phyloP scores from a whole-genome alignment of 2,797 vertebrate genomes.

The Syngnathus rostellatus region DNA sequence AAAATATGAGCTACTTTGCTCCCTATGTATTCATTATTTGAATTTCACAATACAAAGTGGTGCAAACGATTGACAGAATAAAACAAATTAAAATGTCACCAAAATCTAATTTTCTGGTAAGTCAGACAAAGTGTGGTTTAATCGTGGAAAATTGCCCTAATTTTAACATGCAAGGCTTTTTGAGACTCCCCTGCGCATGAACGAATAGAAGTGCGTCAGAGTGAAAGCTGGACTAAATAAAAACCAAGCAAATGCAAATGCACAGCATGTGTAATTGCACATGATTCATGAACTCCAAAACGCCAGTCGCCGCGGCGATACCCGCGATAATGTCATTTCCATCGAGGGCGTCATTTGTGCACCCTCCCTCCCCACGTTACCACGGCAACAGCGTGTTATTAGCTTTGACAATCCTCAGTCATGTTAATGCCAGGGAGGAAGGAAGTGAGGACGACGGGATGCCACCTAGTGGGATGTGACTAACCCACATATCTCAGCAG shows the following conservation, averaged over 20 bases:
- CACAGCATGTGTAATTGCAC: conserved; percentile 60
- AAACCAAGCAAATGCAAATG: conserved; percentile 53
- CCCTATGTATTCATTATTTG: too few species aligned
- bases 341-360: conserved; percentile 59
- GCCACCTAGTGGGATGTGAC: conserved; percentile 62
- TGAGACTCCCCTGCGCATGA: background rate
- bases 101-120: background rate
- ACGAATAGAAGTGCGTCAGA: conserved; percentile 3
- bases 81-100: too few species aligned
- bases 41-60: background rate
- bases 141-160: background rate
- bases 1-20: too few species aligned
- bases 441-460: conserved; percentile 53
- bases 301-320: conserved; percentile 40
- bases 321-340: conserved; percentile 52
- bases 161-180: background rate
- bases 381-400: conserved; percentile 57
- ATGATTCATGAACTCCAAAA: conserved; percentile 66
- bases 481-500: conserved; percentile 60
- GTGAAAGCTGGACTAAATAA: conserved; percentile 58
- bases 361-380: conserved; percentile 43
- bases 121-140: background rate
- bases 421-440: conserved; percentile 51
- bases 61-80: background rate
- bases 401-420: conserved; percentile 56